Evolutionary conservation across 2,797 vertebrate genomes (phyloP).

Genomic region (Hephaestus fuliginosus): DNA sequence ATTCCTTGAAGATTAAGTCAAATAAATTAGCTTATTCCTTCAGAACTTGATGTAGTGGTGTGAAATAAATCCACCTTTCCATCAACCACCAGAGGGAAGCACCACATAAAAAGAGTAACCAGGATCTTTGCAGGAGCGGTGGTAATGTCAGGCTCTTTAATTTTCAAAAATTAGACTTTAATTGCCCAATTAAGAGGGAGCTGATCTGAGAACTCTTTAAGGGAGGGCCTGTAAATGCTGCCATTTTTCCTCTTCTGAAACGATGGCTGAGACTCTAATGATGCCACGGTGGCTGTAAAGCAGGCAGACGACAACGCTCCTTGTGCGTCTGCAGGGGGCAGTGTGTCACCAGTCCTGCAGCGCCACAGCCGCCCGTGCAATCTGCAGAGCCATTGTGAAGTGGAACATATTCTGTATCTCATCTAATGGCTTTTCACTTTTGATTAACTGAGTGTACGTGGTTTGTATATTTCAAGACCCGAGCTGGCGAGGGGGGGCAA

Average conservation of each 20-base stretch:
- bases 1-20: conserved; percentile 28
- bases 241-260: conserved; percentile 8
- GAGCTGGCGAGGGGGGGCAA: conserved; percentile 33
- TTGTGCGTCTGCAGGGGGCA: conserved; percentile 72
- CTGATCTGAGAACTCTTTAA: conserved; percentile 21
- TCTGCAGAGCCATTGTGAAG: conserved; percentile 45
- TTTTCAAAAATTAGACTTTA: conserved; percentile 39
- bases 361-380: conserved; percentile 3
- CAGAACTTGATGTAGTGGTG: background rate
- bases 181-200: conserved; percentile 24
- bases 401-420: conserved; percentile 64
- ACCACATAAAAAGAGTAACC: conserved; percentile 33
- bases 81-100: conserved; percentile 75
- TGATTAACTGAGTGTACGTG: conserved; percentile 64
- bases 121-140: background rate
- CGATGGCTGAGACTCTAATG: background rate
- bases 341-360: conserved; percentile 53
- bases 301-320: conserved; percentile 9
- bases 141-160: conserved; percentile 1
- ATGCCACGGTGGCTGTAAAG: background rate
- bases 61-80: background rate
- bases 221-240: conserved; percentile 12
- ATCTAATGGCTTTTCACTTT: conserved; percentile 72
- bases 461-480: conserved; percentile 66
- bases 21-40: background rate